These are phyloP conservation scores for Lepus oiostolus DNA, from an alignment of 2,797 vertebrate species.

Conservation along the genomic window DNA sequence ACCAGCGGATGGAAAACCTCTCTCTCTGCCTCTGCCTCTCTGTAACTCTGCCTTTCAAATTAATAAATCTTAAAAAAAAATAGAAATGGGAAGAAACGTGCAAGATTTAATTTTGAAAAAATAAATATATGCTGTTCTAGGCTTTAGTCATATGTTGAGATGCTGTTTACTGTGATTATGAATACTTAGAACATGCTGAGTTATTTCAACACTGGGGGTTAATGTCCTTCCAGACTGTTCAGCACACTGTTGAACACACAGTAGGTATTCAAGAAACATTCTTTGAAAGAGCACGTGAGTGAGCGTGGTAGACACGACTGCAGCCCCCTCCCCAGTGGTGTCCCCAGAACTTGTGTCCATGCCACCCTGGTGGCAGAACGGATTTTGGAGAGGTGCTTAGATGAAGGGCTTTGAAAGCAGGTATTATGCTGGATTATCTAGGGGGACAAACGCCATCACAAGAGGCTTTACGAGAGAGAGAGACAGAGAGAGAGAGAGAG, in stretches of 20 bases:
- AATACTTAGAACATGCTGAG: background rate
- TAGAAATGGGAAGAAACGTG: background rate
- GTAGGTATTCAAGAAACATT: background rate
- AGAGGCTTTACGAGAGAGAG: background rate
- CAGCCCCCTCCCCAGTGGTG: fast-evolving
- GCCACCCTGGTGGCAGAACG: background rate
- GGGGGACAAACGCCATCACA: background rate
- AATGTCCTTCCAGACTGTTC: too few relatives aligned
- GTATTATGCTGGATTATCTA: too few relatives aligned
- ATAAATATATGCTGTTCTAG: background rate
- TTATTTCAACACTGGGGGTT: background rate
- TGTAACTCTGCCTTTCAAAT: too few relatives aligned
- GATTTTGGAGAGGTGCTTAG: background rate
- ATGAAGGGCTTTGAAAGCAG: background rate
- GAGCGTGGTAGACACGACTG: background rate
- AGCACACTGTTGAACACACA: background rate
- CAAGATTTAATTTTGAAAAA: background rate
- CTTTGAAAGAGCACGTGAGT: background rate
- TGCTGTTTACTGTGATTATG: background rate
- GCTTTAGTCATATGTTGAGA: background rate
- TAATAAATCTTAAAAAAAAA: too few relatives aligned
- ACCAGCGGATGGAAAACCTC: too few relatives aligned
- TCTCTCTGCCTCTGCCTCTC: too few relatives aligned
- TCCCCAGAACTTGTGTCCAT: background rate
- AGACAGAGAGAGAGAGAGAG: background rate